phyloP scores from a whole-genome alignment of 2,888 invertebrate species.

The Agriopis aurantiaria region DNA sequence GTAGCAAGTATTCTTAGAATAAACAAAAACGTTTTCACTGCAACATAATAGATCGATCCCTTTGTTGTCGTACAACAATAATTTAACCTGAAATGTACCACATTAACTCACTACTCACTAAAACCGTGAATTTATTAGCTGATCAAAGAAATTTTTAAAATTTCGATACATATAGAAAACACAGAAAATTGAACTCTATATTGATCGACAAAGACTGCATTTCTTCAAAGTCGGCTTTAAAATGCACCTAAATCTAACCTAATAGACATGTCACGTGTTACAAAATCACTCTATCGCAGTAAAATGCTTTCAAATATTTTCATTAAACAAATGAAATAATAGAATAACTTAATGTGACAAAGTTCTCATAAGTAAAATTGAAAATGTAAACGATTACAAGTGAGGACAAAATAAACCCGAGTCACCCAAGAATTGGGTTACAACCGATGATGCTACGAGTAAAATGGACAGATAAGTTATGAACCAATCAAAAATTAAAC shows the following conservation, averaged over 20 bases:
- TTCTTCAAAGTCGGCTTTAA: neutral
- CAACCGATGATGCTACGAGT: constrained; percentile 9
- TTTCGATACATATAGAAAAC: neutral
- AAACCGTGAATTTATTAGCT: constrained; percentile 42
- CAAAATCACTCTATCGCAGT: constrained; percentile 7
- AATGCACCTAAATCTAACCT: constrained; percentile 8
- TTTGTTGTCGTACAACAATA: constrained; percentile 42
- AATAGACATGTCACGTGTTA: neutral
- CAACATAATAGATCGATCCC: constrained; percentile 29
- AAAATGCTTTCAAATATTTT: neutral
- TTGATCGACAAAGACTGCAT: neutral
- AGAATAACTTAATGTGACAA: neutral
- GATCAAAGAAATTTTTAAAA: constrained; percentile 44
- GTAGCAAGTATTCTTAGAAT: constrained; percentile 21
- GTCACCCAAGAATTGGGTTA: constrained; percentile 38
- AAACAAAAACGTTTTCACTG: constrained; percentile 22
- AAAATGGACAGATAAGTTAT: neutral
- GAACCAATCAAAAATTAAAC: no score
- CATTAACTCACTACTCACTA: constrained; percentile 33
- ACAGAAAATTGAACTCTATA: constrained; percentile 10
- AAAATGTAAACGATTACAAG: constrained; percentile 23
- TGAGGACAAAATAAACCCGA: constrained; percentile 38
- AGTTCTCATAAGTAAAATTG: constrained; percentile 1
- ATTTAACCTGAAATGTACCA: constrained; percentile 40
- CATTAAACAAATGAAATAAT: neutral